phyloP scores from a whole-genome alignment of 2,113 vertebrate genomes.

The Puma concolor region DNA sequence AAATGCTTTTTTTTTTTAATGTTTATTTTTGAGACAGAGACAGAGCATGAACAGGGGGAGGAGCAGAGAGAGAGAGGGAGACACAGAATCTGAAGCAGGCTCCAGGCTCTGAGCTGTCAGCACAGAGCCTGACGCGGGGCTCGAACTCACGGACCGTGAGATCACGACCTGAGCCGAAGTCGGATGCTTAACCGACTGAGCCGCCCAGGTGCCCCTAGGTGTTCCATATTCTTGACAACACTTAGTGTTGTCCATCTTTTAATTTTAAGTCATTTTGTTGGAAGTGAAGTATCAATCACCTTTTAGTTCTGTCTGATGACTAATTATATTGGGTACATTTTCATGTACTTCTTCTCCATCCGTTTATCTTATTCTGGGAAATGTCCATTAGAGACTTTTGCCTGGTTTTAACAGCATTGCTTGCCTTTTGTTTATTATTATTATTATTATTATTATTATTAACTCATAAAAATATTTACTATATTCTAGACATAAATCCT shows the following conservation, averaged over 20 bases:
- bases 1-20: too few relatives aligned
- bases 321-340: not conserved
- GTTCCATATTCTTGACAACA: too few relatives aligned
- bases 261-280: not conserved
- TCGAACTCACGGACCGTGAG: too few relatives aligned
- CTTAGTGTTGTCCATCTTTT: too few relatives aligned
- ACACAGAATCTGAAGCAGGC: too few relatives aligned
- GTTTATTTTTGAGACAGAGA: too few relatives aligned
- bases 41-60: too few relatives aligned
- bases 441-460: not conserved
- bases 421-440: not conserved
- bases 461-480: not conserved
- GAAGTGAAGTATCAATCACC: not conserved
- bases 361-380: not conserved
- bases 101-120: too few relatives aligned
- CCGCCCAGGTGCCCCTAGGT: not conserved
- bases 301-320: not conserved
- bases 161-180: too few relatives aligned
- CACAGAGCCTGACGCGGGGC: too few relatives aligned
- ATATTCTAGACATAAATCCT: not conserved
- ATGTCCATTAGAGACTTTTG: not conserved
- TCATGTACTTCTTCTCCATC: not conserved
- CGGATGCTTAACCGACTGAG: too few relatives aligned
- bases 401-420: not conserved
- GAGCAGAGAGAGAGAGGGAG: too few relatives aligned